Evolutionary conservation across 2,888 invertebrate genomes (phyloP), one percentile per base, ranked within the genome.

Genomic region (Erebia ligea): DNA sequence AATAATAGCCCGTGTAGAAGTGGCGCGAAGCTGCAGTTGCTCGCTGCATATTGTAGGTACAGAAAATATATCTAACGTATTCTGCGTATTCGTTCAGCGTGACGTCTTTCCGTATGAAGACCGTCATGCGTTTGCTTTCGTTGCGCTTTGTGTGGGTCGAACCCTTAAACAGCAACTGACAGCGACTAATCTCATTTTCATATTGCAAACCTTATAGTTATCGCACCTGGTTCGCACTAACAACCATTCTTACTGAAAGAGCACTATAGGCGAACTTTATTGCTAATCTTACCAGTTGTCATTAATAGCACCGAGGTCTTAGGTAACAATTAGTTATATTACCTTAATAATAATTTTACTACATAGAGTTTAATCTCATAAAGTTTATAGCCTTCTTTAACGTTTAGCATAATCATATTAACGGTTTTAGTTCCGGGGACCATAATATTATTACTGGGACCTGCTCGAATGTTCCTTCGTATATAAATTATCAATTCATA

Each of bases 221-320:
- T 48, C 48, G 48, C 48, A 15, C 48, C 13, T 48, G 11, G 13
- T 48, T 6, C 8, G 17, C 19, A 17, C 10, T 10, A 54, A 9
- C 54, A 19, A 9, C 9, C 52, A 54, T 54, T 2, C 54, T 54
- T 6, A 40, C 40, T 10, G 40, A 48, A 50, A 63, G 15, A 48
- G 25, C 19, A 21, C 10, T 19, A 54, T 17, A 48, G 25, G 11
- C 15, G 48, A 48, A 19, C 10, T 50, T n/a, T 50, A 50, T 50
- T 50, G 63, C 50, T 34, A 45, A 63, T 11, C 21, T 63, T 50
- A 63, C 25, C 25, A 50, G 25, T 63, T 63, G 63, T 63, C 50
- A 34, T 50, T 63, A 45, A 50, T 34, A 19, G 50, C 25, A 5
- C 61, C 17, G 11, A 54, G 19, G 54, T 54, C 54, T 54, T 54